phyloP scores from a whole-genome alignment of 2,888 invertebrate species.

The Cenopis cana region DNA sequence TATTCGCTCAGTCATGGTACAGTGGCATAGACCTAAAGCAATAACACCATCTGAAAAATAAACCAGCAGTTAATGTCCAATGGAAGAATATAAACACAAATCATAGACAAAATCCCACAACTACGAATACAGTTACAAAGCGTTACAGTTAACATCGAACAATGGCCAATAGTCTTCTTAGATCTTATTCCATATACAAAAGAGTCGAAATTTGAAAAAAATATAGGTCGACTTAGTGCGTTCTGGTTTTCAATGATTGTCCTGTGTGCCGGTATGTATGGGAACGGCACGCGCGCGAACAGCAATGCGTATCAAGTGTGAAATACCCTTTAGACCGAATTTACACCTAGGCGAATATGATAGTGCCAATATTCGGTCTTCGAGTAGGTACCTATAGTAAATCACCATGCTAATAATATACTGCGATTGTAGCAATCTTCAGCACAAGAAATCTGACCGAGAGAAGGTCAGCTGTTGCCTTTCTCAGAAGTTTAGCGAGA shows the following conservation, averaged over 20 bases:
- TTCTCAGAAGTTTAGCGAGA: too few species aligned
- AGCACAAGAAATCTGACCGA: too few species aligned
- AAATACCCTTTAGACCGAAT: constrained; percentile 48
- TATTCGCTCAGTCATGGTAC: too few species aligned
- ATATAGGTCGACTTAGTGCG: background rate
- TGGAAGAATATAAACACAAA: background rate
- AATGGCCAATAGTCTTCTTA: background rate
- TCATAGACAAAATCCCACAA: background rate
- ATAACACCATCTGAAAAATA: background rate
- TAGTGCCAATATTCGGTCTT: background rate
- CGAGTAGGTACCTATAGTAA: background rate
- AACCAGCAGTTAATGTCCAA: background rate
- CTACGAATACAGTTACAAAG: background rate
- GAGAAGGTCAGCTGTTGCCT: too few species aligned
- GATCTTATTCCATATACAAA: background rate
- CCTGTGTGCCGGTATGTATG: constrained; percentile 10
- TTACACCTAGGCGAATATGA: constrained; percentile 19
- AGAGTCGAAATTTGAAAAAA: background rate
- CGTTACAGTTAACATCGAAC: background rate
- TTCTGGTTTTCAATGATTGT: background rate
- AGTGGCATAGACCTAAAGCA: background rate
- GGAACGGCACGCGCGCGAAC: constrained; percentile 46
- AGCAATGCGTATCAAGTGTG: constrained; percentile 51
- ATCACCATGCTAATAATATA: too few species aligned
- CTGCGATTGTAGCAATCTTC: too few species aligned